A percentile compares a stretch with the other conserved stretches of the same genome.
These are phyloP conservation scores for Pseudochirops corinnae DNA, from an alignment of 2,797 vertebrate species.

Conservation along the genomic window DNA sequence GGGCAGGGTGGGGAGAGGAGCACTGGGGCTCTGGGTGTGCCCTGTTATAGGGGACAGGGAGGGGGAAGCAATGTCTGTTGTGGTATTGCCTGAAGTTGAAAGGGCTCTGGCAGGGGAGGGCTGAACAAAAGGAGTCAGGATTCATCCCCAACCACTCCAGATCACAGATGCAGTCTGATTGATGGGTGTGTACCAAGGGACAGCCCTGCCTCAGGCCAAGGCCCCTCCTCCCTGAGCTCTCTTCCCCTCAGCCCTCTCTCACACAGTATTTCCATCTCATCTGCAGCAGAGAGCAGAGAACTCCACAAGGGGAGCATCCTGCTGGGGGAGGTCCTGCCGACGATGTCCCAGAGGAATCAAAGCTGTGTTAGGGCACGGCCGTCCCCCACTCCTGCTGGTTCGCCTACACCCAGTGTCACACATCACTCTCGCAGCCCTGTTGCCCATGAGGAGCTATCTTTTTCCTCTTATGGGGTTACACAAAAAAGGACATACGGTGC, in stretches of 20 bases:
- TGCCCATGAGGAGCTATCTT: not conserved
- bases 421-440: not conserved
- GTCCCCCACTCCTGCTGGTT: not conserved
- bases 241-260: not conserved
- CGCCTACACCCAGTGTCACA: not conserved
- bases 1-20: not conserved
- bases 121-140: not conserved
- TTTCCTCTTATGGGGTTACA: not conserved
- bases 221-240: not conserved
- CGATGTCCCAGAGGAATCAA: not conserved
- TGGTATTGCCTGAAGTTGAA: not conserved
- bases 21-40: not conserved
- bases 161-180: constrained; percentile 43
- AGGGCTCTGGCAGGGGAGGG: constrained; percentile 5
- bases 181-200: not conserved
- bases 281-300: not conserved
- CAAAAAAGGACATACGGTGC: not conserved
- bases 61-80: not conserved
- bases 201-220: not conserved
- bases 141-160: not conserved
- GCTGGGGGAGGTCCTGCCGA: not conserved
- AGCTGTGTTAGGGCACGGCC: not conserved
- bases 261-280: not conserved
- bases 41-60: rapidly evolving
- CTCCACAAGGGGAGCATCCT: not conserved